These are phyloP conservation scores for Antennarius maculatus DNA, from an alignment of 2,797 vertebrate species.

Conservation along the genomic window DNA sequence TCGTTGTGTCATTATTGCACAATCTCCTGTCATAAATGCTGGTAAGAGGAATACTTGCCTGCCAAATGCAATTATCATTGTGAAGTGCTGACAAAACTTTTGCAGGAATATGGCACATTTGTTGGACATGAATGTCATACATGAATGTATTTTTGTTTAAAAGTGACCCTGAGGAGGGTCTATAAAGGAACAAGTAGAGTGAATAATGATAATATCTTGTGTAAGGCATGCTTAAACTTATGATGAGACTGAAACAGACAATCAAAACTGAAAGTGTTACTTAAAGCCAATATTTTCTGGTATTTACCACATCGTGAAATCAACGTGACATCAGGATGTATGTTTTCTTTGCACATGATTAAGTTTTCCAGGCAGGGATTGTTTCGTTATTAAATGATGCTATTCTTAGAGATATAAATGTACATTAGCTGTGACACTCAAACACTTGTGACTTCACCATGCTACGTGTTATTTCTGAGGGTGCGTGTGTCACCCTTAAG, in stretches of 20 bases:
- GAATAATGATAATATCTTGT: conserved; percentile 42
- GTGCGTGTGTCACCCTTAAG: conserved; percentile 7
- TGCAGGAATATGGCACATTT: conserved; percentile 66
- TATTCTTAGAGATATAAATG: conserved; percentile 10
- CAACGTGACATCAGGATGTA: not conserved
- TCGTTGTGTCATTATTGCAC: conserved; percentile 68
- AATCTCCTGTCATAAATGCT: conserved; percentile 70
- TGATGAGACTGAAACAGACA: conserved; percentile 58
- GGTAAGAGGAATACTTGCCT: conserved; percentile 63
- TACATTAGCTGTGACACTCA: conserved; percentile 16
- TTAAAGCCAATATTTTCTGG: conserved; percentile 13
- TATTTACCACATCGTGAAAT: conserved; percentile 35
- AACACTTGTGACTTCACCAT: not conserved
- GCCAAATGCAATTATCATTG: conserved; percentile 74
- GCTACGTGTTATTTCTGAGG: conserved; percentile 26
- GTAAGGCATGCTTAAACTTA: conserved; percentile 9
- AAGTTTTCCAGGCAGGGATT: conserved; percentile 8
- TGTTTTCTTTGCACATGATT: not conserved
- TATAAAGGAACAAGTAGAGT: conserved; percentile 35
- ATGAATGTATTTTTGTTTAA: conserved; percentile 23
- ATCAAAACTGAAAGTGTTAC: conserved; percentile 47
- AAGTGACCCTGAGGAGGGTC: conserved; percentile 52
- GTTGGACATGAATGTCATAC: conserved; percentile 56
- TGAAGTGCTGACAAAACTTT: conserved; percentile 72
- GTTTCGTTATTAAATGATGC: conserved; percentile 1